Evolutionary conservation across 2,888 invertebrate genomes (phyloP).

Genomic region (Macaria notata): DNA sequence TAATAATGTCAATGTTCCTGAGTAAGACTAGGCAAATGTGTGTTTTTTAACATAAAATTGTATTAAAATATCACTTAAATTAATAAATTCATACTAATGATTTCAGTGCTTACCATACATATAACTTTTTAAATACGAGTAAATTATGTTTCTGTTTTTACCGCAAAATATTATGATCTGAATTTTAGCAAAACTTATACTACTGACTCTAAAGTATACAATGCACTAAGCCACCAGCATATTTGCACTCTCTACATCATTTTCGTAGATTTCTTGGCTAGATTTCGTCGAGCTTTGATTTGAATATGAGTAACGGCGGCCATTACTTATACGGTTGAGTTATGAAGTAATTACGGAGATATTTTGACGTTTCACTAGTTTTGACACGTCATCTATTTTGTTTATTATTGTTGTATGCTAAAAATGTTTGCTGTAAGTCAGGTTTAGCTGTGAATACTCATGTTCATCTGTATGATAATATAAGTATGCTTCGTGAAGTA

Average conservation of each 20-base stretch:
- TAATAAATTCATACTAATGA: too few relatives aligned
- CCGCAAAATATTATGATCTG: too few relatives aligned
- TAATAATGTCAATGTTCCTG: too few relatives aligned
- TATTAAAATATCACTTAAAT: too few relatives aligned
- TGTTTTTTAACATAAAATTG: too few relatives aligned
- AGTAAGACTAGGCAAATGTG: too few relatives aligned
- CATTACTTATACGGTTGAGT: slow-evolving; percentile 15
- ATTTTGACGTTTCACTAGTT: slow-evolving; percentile 4
- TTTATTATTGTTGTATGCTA: background rate
- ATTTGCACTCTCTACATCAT: slow-evolving; percentile 18
- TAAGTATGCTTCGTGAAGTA: too few relatives aligned
- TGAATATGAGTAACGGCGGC: slow-evolving; percentile 12
- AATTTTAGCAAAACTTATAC: too few relatives aligned
- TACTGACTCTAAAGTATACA: slow-evolving; percentile 7
- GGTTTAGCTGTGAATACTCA: background rate
- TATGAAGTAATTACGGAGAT: slow-evolving; percentile 10
- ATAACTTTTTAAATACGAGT: too few relatives aligned
- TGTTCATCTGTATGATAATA: too few relatives aligned
- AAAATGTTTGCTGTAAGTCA: background rate
- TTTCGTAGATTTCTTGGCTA: slow-evolving; percentile 17
- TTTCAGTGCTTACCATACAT: too few relatives aligned
- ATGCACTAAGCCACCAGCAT: slow-evolving; percentile 2
- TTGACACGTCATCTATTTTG: background rate
- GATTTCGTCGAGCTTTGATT: slow-evolving; percentile 13
- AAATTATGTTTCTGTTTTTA: too few relatives aligned